Evolutionary conservation across 2,888 invertebrate genomes (phyloP).

Genomic region (Polyommatus icarus): DNA sequence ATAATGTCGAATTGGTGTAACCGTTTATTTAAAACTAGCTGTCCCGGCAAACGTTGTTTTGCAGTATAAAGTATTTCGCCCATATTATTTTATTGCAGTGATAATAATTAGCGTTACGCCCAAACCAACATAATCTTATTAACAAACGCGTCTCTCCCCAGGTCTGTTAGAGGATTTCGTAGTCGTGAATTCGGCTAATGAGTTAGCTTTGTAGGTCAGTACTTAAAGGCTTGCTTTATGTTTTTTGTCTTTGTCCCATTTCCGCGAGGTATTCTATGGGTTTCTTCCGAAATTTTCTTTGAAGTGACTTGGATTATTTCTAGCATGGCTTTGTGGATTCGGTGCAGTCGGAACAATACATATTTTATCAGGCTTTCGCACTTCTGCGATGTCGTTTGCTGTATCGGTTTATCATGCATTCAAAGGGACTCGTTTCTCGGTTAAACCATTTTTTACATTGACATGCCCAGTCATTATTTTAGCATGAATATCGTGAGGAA

Average conservation of each 20-base stretch:
- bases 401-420: background rate
- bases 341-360: slow-evolving; percentile 11
- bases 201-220: slow-evolving; percentile 76
- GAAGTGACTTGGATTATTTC: slow-evolving; percentile 5
- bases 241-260: slow-evolving; percentile 49
- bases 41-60: no score
- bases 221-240: slow-evolving; percentile 63
- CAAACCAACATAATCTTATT: slow-evolving; percentile 29
- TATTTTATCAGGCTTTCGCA: background rate
- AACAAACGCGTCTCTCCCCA: slow-evolving; percentile 59
- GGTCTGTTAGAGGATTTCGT: slow-evolving; percentile 75
- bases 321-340: slow-evolving; percentile 18
- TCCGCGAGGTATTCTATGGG: slow-evolving; percentile 36
- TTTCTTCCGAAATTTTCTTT: slow-evolving; percentile 33
- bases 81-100: no score
- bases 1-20: no score
- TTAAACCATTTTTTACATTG: background rate
- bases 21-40: no score
- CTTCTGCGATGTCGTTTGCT: slow-evolving; percentile 5
- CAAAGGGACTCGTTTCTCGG: background rate
- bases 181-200: slow-evolving; percentile 72
- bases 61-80: no score
- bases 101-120: no score
- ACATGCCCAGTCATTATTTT: background rate
- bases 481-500: background rate